phyloP scores from a whole-genome alignment of 2,888 invertebrate species.

The Cerastis rubricosa region DNA sequence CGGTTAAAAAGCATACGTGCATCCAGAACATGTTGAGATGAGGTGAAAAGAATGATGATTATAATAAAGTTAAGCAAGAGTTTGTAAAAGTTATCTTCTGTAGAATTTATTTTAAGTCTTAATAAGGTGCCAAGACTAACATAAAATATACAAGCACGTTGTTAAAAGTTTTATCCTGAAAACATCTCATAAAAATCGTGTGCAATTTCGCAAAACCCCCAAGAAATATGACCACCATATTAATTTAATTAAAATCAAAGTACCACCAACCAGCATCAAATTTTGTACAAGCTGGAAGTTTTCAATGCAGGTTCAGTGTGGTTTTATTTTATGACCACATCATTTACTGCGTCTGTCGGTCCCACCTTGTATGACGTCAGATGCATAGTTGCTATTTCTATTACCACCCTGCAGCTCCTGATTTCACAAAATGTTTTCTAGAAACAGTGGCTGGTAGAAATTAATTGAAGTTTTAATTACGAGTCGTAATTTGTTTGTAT shows the following conservation, averaged over 20 bases:
- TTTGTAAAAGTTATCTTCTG: not conserved
- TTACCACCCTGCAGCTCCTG: not conserved
- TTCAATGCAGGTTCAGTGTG: conserved; percentile 14
- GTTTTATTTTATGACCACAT: conserved; percentile 19
- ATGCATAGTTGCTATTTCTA: not conserved
- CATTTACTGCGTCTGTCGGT: not conserved
- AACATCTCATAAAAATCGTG: not conserved
- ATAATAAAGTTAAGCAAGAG: not conserved
- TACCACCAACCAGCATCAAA: too few relatives aligned
- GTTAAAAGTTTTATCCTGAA: not conserved
- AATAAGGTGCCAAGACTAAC: not conserved
- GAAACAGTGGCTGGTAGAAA: not conserved
- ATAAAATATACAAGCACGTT: not conserved
- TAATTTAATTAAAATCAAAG: not conserved
- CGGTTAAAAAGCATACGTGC: not conserved
- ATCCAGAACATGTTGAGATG: not conserved
- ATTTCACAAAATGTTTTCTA: conserved; percentile 11
- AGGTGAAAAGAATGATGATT: not conserved
- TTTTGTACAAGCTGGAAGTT: not conserved
- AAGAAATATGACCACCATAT: not conserved
- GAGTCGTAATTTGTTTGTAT: not conserved
- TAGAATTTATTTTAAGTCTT: too few relatives aligned
- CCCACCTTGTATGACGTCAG: not conserved
- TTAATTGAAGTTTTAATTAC: conserved; percentile 22
- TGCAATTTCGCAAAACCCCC: not conserved